Percentiles rank a stretch among this genome's conserved stretches.
phyloP scores from a whole-genome alignment of 2,797 vertebrate species.

The Schizopygopsis malacanthus region DNA sequence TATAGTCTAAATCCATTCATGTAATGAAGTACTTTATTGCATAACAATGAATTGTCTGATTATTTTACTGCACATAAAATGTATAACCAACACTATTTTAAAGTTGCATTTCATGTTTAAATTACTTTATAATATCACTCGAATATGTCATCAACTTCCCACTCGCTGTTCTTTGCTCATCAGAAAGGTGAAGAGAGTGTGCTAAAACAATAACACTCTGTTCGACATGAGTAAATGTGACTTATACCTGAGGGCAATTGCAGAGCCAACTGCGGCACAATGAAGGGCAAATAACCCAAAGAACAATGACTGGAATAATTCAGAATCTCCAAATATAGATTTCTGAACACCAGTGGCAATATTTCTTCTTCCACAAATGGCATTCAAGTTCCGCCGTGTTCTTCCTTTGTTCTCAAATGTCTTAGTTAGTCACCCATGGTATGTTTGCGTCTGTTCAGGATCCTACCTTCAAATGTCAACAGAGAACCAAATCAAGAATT shows the following conservation, averaged over 20 bases:
- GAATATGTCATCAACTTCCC: conserved; percentile 25
- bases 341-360: conserved; percentile 63
- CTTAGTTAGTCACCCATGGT: conserved; percentile 66
- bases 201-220: background rate
- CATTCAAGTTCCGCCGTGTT: conserved; percentile 59
- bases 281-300: conserved; percentile 63
- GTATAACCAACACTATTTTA: background rate
- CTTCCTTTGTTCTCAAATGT: conserved; percentile 61
- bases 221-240: conserved; percentile 37
- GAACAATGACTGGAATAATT: conserved; percentile 59
- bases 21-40: background rate
- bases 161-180: background rate
- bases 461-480: conserved; percentile 63
- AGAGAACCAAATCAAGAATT: conserved; percentile 50
- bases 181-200: background rate
- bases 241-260: conserved; percentile 32
- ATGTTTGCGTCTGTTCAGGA: conserved; percentile 55
- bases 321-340: conserved; percentile 48
- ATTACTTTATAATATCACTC: conserved; percentile 15
- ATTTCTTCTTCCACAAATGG: conserved; percentile 29
- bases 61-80: background rate
- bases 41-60: background rate
- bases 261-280: conserved; percentile 30
- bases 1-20: background rate
- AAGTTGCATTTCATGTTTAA: background rate